Base-by-base conservation (phyloP, 2,113 vertebrate genomes). In the Pygoscelis adeliae region DNA sequence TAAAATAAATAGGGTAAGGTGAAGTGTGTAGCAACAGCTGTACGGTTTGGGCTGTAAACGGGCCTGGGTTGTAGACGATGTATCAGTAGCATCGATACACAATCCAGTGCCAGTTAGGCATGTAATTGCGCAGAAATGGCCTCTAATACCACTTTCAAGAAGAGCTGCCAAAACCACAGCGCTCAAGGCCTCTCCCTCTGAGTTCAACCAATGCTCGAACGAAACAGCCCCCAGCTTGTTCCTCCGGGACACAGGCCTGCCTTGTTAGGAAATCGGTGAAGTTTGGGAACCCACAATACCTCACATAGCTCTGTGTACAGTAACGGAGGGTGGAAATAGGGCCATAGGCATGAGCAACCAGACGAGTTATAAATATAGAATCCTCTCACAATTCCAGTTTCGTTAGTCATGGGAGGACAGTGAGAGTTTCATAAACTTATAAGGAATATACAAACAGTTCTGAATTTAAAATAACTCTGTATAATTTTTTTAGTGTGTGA, bases 301-400 rank as follows among this genome's bases (percentile, higher is more conserved):
- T 98, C 96, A 97, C 99, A 98, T 99, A 99, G 98, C 98, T 98
- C 97, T 96, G 98, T 98, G 98, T 98, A 98, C 98, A 98, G 98
- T 97, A 98, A 98, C 97, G 96, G 97, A 95, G 97, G 66, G 95
- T 99, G 98, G 98, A 99, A 99, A 99, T 98, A 98, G 98, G 97
- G 96, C 98, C 95, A 97, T 96, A 95, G 93, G 98, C 98, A 98
- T 88, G 97, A 97, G 98, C 98, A 97, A 98, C 96, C 98, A 96
- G 96, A 97, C 96, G 66, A 97, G 98, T 97, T 99, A 99, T 98
- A 99, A 99, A 99, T 99, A 99, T 99, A 98, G 98, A 98, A 95
- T 98, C 98, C 98, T 98, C 98, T 98, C 98, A 98, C 98, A 98
- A 99, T 99, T 98, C 98, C 98, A 96, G 91, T 96, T 98, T 97